Conservation (phyloP, 2,888 invertebrate genomes). For the Cordilura impudica region DNA sequence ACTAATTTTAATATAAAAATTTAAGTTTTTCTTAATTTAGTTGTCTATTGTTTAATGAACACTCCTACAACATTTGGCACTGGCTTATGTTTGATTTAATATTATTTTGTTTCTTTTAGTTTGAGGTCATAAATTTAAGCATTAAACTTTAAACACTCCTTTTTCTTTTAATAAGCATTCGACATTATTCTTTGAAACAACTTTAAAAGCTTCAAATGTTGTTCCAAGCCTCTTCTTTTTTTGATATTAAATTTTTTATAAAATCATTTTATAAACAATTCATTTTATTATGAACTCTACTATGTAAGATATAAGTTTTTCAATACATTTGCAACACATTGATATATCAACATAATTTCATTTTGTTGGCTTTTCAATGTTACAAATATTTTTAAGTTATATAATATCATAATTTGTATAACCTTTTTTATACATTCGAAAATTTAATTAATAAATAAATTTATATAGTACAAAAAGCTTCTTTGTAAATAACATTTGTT, state of each 20-base stretch:
- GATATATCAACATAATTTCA: too few relatives aligned
- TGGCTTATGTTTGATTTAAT: not conserved
- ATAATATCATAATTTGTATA: too few relatives aligned
- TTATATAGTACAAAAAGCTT: too few relatives aligned
- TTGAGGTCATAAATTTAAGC: not conserved
- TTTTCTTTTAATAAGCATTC: not conserved
- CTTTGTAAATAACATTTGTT: too few relatives aligned
- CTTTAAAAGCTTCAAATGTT: not conserved
- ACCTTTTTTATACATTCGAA: too few relatives aligned
- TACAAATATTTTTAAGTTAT: too few relatives aligned
- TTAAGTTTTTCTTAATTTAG: not conserved
- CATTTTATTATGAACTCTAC: too few relatives aligned
- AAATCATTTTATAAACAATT: not conserved
- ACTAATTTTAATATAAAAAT: not conserved
- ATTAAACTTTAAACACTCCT: not conserved
- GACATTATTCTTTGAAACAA: not conserved
- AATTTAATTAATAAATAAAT: too few relatives aligned
- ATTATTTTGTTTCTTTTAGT: not conserved
- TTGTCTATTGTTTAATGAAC: not conserved
- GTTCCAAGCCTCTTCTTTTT: constrained; percentile 19
- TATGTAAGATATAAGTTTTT: too few relatives aligned
- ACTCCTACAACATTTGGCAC: not conserved
- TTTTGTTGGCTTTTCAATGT: too few relatives aligned
- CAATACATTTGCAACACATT: too few relatives aligned
- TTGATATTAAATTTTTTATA: not conserved